A percentile compares a stretch with the other conserved stretches of the same genome.
phyloP scores from a whole-genome alignment of 2,113 vertebrate genomes.

The Chlamydotis undulata region DNA sequence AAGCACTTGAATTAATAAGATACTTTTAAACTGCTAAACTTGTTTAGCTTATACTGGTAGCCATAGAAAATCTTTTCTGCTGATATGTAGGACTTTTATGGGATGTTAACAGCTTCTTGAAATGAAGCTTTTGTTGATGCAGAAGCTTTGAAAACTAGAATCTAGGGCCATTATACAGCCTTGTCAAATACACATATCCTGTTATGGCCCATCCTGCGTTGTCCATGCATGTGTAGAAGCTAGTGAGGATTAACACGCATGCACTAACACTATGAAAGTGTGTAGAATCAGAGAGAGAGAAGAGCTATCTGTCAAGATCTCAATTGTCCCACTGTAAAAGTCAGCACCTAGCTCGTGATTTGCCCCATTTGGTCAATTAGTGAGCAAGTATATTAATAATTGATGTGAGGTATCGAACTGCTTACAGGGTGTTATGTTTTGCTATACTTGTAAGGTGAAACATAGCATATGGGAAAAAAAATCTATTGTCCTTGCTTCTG shows the following conservation, averaged over 20 bases:
- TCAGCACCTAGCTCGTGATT: neutral
- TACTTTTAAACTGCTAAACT: neutral
- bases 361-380: neutral
- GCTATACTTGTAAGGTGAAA: neutral
- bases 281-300: rapidly evolving
- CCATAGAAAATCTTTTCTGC: neutral
- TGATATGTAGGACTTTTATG: neutral
- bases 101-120: neutral
- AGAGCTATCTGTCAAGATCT: neutral
- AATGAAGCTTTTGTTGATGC: neutral
- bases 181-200: neutral
- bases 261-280: neutral
- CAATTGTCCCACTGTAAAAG: neutral
- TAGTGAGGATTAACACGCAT: neutral
- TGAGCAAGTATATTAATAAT: neutral
- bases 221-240: neutral
- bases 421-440: neutral
- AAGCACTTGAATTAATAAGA: neutral
- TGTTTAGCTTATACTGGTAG: neutral
- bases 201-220: neutral
- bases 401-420: neutral
- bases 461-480: neutral
- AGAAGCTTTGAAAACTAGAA: neutral
- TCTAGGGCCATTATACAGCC: neutral
- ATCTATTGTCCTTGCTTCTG: neutral